Conservation (phyloP, 2,888 invertebrate species). For the Dynastes maya region DNA sequence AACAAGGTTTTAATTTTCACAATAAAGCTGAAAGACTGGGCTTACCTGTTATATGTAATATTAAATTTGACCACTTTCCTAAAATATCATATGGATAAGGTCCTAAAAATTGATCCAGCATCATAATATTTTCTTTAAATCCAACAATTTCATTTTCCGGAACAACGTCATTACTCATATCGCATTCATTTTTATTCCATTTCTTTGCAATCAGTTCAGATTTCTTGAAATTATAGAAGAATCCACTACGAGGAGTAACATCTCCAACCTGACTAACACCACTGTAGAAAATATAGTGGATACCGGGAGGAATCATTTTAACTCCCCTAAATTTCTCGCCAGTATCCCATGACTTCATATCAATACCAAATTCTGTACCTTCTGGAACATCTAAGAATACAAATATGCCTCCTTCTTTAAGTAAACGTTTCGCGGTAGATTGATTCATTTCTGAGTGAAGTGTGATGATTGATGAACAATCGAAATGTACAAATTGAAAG, state of each 20-base stretch:
- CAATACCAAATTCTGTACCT: slow-evolving; percentile 97
- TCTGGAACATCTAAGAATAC: slow-evolving; percentile 89
- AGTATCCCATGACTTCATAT: slow-evolving; percentile 91
- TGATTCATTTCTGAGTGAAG: slow-evolving; percentile 76
- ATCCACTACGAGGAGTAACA: slow-evolving; percentile 80
- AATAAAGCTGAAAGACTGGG: background rate
- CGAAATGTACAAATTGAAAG: too few relatives aligned
- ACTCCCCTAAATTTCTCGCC: slow-evolving; percentile 94
- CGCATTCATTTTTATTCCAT: slow-evolving; percentile 88
- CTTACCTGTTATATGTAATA: slow-evolving; percentile 78
- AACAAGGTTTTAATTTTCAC: slow-evolving; percentile 12
- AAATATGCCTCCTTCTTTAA: slow-evolving; percentile 87
- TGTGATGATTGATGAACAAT: too few relatives aligned
- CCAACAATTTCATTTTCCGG: slow-evolving; percentile 78
- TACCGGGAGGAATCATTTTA: slow-evolving; percentile 98
- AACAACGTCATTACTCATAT: slow-evolving; percentile 78
- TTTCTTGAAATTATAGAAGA: slow-evolving; percentile 85
- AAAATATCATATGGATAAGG: slow-evolving; percentile 93
- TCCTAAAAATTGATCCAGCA: slow-evolving; percentile 86
- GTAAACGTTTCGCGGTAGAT: slow-evolving; percentile 81
- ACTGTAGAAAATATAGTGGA: slow-evolving; percentile 95
- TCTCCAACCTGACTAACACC: slow-evolving; percentile 78
- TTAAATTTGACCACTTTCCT: slow-evolving; percentile 88
- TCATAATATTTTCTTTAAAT: slow-evolving; percentile 79
- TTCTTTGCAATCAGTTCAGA: slow-evolving; percentile 89